Evolutionary conservation across 2,888 invertebrate species (phyloP).

Genomic region (Electrophaes corylata): DNA sequence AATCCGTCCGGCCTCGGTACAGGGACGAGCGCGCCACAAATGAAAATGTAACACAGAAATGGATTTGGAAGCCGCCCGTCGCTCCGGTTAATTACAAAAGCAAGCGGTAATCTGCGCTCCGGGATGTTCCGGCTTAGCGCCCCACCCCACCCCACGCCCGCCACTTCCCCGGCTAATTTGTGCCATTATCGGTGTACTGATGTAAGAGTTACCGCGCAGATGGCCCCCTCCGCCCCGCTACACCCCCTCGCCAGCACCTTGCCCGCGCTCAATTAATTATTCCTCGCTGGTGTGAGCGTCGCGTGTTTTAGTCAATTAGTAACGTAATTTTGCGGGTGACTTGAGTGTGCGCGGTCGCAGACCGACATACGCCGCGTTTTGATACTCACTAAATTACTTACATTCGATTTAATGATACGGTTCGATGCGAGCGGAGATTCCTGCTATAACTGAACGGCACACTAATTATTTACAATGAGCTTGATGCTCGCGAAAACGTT

Average conservation of each 20-base stretch:
- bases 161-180: slow-evolving; percentile 83
- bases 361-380: slow-evolving; percentile 62
- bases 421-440: slow-evolving; percentile 18
- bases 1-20: slow-evolving; percentile 71
- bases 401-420: slow-evolving; percentile 35
- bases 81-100: slow-evolving; percentile 85
- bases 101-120: slow-evolving; percentile 85
- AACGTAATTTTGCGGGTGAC: slow-evolving; percentile 84
- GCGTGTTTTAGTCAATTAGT: slow-evolving; percentile 85
- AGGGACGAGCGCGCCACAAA: slow-evolving; percentile 77
- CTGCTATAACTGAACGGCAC: slow-evolving; percentile 31
- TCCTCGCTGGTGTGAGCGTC: slow-evolving; percentile 83
- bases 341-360: slow-evolving; percentile 78
- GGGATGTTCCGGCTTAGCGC: slow-evolving; percentile 84
- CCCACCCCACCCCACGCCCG: slow-evolving; percentile 67
- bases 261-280: slow-evolving; percentile 83
- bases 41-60: slow-evolving; percentile 85
- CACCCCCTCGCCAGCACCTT: slow-evolving; percentile 56
- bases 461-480: slow-evolving; percentile 38
- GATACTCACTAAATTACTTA: slow-evolving; percentile 54
- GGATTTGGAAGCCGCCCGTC: slow-evolving; percentile 84
- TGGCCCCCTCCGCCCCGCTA: slow-evolving; percentile 59
- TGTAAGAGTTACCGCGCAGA: slow-evolving; percentile 84
- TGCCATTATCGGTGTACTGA: slow-evolving; percentile 85
- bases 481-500: slow-evolving; percentile 42